Conservation (phyloP, 2,797 vertebrate species). For the Oreonectes daqikongensis region DNA sequence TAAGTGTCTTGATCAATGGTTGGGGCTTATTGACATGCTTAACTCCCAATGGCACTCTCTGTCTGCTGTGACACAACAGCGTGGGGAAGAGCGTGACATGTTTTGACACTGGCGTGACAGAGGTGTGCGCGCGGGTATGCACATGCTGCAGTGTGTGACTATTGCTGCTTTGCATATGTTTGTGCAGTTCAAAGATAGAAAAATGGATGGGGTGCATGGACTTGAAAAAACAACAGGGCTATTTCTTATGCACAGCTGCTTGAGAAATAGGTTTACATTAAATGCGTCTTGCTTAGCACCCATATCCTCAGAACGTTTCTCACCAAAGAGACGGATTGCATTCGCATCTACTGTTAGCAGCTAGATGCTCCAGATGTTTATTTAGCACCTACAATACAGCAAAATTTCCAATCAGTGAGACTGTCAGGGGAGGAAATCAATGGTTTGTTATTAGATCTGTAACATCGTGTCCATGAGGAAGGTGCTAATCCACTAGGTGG, state of each 20-base stretch:
- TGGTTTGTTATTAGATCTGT: constrained; percentile 43
- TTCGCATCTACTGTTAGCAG: constrained; percentile 13
- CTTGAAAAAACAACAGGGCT: background rate
- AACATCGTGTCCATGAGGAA: constrained; percentile 18
- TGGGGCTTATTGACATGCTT: constrained; percentile 50
- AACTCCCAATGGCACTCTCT: constrained; percentile 45
- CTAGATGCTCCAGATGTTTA: background rate
- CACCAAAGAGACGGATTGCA: constrained; percentile 11
- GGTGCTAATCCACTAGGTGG: constrained; percentile 61
- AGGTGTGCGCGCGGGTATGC: constrained; percentile 17
- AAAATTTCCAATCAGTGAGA: constrained; percentile 30
- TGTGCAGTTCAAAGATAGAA: constrained; percentile 16
- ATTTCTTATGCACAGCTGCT: constrained; percentile 28
- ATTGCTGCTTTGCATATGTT: constrained; percentile 45
- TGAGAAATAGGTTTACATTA: constrained; percentile 25
- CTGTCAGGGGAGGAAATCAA: constrained; percentile 36
- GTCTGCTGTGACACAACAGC: constrained; percentile 42
- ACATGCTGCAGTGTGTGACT: constrained; percentile 27
- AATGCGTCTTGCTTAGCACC: constrained; percentile 31
- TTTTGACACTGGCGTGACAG: constrained; percentile 48
- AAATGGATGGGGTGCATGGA: background rate
- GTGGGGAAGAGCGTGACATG: constrained; percentile 48
- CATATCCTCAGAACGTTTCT: constrained; percentile 9
- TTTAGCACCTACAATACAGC: constrained; percentile 22
- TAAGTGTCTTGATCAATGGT: constrained; percentile 61